These are phyloP conservation scores for Coelogynopora nodosa DNA, from an alignment of 2,888 invertebrate genomes.

Conservation along the genomic window DNA sequence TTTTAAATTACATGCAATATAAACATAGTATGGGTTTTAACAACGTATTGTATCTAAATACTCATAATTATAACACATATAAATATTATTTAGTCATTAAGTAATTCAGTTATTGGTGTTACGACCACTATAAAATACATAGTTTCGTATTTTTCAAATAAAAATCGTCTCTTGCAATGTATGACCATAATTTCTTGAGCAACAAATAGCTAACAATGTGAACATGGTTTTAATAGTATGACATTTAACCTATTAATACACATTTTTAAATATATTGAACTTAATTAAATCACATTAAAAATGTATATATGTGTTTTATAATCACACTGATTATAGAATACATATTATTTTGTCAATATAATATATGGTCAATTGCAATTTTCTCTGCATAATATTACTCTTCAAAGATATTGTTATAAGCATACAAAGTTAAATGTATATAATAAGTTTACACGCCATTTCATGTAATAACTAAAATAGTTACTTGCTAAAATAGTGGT, in stretches of 20 bases:
- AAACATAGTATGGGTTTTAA: not conserved
- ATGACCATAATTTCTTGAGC: not conserved
- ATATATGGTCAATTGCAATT: not conserved
- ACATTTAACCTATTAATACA: not conserved
- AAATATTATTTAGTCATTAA: not conserved
- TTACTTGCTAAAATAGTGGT: not conserved
- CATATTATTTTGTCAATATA: not conserved
- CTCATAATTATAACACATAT: not conserved
- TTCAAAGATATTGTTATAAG: no score
- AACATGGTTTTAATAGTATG: not conserved
- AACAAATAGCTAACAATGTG: not conserved
- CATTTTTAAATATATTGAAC: not conserved
- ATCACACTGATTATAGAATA: not conserved
- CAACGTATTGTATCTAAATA: not conserved
- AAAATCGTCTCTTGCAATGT: not conserved
- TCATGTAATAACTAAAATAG: not conserved
- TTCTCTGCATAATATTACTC: not conserved
- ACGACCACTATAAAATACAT: not conserved
- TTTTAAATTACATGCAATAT: not conserved
- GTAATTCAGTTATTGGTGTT: not conserved
- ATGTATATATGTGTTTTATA: not conserved
- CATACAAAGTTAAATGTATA: not conserved
- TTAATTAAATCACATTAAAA: no score
- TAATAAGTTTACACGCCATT: not conserved
- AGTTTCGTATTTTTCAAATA: not conserved